Evolutionary conservation across 2,888 invertebrate species (phyloP).

Genomic region (Mesorhabditis spiculigera): DNA sequence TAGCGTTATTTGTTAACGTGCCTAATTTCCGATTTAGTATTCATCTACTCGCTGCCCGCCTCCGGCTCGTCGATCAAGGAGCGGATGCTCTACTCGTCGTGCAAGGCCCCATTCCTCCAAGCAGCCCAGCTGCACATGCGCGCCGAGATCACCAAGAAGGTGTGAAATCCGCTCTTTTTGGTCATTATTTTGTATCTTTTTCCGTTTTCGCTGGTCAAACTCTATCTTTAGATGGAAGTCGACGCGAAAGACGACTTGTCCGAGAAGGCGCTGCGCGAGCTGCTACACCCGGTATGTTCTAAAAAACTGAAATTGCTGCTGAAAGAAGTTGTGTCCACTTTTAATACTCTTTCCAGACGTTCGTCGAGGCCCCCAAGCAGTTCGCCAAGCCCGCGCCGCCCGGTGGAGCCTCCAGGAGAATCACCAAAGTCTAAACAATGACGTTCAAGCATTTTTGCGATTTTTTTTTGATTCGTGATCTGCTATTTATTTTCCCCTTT

Average conservation of each 20-base stretch:
- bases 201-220: neutral
- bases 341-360: neutral
- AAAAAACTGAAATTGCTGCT: slow-evolving; percentile 11
- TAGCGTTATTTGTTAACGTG: neutral
- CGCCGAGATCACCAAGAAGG: slow-evolving; percentile 80
- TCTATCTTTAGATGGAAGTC: slow-evolving; percentile 66
- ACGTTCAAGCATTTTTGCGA: too few species aligned
- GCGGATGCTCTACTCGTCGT: slow-evolving; percentile 96
- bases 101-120: slow-evolving; percentile 85
- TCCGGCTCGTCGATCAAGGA: slow-evolving; percentile 89
- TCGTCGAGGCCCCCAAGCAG: slow-evolving; percentile 67
- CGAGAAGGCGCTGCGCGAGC: slow-evolving; percentile 89
- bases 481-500: slow-evolving; percentile 7
- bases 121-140: slow-evolving; percentile 74
- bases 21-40: slow-evolving; percentile 68
- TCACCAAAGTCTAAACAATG: slow-evolving; percentile 42
- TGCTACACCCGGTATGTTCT: slow-evolving; percentile 66
- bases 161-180: slow-evolving; percentile 61
- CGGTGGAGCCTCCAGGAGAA: slow-evolving; percentile 46
- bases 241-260: slow-evolving; percentile 83
- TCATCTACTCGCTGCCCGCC: slow-evolving; percentile 97
- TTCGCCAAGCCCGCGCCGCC: slow-evolving; percentile 97
- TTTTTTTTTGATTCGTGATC: neutral
- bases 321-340: slow-evolving; percentile 12
- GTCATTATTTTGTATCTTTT: neutral